phyloP scores from a whole-genome alignment of 1,140 invertebrate species.

The Ceratina australensis region DNA sequence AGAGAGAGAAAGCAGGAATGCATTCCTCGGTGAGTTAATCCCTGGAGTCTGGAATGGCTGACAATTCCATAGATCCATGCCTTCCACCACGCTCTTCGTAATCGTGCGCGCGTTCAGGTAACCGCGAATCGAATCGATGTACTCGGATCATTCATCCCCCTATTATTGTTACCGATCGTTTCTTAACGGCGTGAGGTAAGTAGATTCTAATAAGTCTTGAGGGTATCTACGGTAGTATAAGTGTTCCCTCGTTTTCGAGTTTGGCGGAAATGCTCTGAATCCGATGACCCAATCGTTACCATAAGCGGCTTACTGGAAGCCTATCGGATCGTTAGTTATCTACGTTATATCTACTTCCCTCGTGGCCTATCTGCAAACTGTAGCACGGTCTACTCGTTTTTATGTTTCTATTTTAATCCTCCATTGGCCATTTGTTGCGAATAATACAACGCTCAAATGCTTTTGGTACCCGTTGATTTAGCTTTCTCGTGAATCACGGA shows the following conservation, averaged over 20 bases:
- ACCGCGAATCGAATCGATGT: background rate
- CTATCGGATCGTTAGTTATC: constrained; percentile 33
- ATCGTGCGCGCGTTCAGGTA: constrained; percentile 42
- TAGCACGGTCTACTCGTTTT: background rate
- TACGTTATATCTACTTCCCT: background rate
- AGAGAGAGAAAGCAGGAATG: constrained; percentile 51
- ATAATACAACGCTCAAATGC: too few species aligned
- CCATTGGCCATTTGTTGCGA: too few species aligned
- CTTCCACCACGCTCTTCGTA: constrained; percentile 32
- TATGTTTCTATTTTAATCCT: background rate
- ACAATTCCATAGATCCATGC: constrained; percentile 71
- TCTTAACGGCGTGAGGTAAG: constrained; percentile 72
- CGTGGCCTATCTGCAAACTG: background rate
- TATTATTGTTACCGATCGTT: constrained; percentile 71
- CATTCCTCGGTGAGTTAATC: constrained; percentile 76
- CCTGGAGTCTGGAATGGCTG: constrained; percentile 69
- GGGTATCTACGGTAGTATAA: background rate
- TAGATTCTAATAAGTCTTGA: constrained; percentile 68
- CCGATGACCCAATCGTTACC: constrained; percentile 26
- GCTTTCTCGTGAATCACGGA: too few species aligned
- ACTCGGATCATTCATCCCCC: constrained; percentile 2
- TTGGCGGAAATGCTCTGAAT: background rate
- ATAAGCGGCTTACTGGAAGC: constrained; percentile 25
- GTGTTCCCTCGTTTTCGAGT: constrained; percentile 33
- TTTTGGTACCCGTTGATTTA: too few species aligned